These are phyloP conservation scores for Pseudomyrmex sp. DNA, from an alignment of 1,140 invertebrate genomes.

Conservation along the genomic window DNA sequence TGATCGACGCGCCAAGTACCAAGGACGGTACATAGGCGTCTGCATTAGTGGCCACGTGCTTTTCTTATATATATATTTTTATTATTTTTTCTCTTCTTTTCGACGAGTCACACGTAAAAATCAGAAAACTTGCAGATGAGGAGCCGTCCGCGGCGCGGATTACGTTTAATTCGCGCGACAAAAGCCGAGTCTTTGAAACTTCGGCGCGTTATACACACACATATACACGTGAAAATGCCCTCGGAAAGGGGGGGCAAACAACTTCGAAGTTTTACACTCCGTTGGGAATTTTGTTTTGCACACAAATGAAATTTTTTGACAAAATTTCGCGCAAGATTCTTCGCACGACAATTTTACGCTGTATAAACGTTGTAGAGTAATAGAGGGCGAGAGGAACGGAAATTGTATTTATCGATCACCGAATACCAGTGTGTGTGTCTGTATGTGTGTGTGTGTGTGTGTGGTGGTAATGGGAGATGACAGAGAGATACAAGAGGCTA, in stretches of 20 bases:
- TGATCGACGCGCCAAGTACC: conserved; percentile 70
- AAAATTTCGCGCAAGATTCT: neutral
- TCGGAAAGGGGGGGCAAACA: neutral
- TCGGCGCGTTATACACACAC: neutral
- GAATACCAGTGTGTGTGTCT: neutral
- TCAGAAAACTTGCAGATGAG: conserved; percentile 27
- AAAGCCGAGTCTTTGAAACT: conserved; percentile 3
- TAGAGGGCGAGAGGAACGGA: neutral
- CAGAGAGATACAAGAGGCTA: neutral
- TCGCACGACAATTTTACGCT: neutral
- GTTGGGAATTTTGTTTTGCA: neutral
- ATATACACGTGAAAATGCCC: conserved; percentile 1
- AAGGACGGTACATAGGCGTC: conserved; percentile 77
- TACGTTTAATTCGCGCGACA: conserved; percentile 45
- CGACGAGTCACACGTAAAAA: conserved; percentile 25
- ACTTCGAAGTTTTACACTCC: neutral
- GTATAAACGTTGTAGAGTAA: neutral
- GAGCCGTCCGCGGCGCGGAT: conserved; percentile 24
- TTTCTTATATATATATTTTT: too few relatives aligned
- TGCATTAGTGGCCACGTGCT: conserved; percentile 69
- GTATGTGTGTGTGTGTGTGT: neutral
- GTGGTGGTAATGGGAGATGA: neutral
- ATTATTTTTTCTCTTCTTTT: conserved; percentile 57
- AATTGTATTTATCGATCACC: conserved; percentile 29
- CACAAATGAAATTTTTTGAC: neutral